Evolutionary conservation across 2,113 vertebrate species (phyloP).

Genomic region (Panthera leo): DNA sequence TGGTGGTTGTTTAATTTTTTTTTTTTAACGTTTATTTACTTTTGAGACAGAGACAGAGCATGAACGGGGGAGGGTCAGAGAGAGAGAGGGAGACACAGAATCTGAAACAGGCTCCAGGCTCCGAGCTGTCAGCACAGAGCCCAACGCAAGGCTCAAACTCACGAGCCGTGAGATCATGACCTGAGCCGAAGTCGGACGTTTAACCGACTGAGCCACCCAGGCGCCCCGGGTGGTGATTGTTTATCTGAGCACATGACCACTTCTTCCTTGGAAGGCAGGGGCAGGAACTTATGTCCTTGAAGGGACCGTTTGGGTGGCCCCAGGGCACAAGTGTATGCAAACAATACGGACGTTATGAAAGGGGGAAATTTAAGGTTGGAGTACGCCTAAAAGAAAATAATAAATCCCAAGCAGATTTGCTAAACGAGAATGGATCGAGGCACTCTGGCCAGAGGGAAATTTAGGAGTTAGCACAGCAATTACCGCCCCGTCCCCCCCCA

Average conservation of each 20-base stretch:
- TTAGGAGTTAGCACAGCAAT: constrained; percentile 60
- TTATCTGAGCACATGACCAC: not conserved
- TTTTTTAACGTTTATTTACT: no score
- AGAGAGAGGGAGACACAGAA: no score
- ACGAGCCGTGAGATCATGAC: no score
- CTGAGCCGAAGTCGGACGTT: no score
- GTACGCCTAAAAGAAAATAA: constrained; percentile 48
- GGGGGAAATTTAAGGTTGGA: constrained; percentile 58
- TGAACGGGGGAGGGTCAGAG: no score
- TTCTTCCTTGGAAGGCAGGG: not conserved
- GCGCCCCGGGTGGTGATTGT: not conserved
- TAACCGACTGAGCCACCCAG: no score
- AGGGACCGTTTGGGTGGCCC: not conserved
- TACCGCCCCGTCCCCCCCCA: not conserved
- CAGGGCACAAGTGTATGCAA: not conserved
- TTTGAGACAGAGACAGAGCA: no score
- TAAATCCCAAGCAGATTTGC: constrained; percentile 66
- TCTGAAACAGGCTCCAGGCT: no score
- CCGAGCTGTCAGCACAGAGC: no score
- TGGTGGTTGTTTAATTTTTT: not conserved
- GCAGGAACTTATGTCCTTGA: not conserved
- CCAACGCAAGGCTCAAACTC: no score
- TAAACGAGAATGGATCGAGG: constrained; percentile 67
- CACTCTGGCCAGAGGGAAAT: constrained; percentile 58
- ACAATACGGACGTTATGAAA: constrained; percentile 41